These are phyloP conservation scores for Anorthoa munda DNA, from an alignment of 2,888 invertebrate genomes.

Conservation along the genomic window DNA sequence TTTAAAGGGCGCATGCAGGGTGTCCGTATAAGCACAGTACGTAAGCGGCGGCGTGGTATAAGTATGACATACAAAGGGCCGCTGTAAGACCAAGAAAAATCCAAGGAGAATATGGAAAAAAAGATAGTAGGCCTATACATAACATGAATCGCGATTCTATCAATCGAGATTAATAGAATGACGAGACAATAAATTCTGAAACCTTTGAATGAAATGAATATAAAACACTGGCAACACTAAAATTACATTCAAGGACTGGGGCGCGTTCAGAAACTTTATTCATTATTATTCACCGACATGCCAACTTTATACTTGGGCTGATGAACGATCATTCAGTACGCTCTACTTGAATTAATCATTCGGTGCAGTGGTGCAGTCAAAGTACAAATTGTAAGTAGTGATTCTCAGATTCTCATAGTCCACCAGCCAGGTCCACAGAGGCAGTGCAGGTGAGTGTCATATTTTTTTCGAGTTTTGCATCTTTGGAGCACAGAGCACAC, in stretches of 20 bases:
- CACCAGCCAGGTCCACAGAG: neutral
- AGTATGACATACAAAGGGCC: neutral
- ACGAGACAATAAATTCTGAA: neutral
- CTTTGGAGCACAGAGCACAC: neutral
- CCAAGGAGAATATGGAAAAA: neutral
- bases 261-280: conserved; percentile 1
- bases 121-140: neutral
- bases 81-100: neutral
- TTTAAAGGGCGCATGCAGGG: too few relatives aligned
- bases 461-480: neutral
- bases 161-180: too few relatives aligned
- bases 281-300: too few relatives aligned
- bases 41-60: too few relatives aligned
- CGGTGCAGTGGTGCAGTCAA: neutral
- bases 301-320: too few relatives aligned
- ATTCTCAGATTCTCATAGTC: neutral
- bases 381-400: neutral
- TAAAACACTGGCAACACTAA: conserved; percentile 10
- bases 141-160: too few relatives aligned
- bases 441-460: neutral
- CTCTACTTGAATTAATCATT: neutral
- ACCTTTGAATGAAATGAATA: neutral
- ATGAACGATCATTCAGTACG: neutral
- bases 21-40: too few relatives aligned
- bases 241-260: neutral